Percentiles rank a stretch among this genome's conserved stretches.
These are phyloP conservation scores for Julus scanicus DNA, from an alignment of 2,888 invertebrate species.

Conservation along the genomic window DNA sequence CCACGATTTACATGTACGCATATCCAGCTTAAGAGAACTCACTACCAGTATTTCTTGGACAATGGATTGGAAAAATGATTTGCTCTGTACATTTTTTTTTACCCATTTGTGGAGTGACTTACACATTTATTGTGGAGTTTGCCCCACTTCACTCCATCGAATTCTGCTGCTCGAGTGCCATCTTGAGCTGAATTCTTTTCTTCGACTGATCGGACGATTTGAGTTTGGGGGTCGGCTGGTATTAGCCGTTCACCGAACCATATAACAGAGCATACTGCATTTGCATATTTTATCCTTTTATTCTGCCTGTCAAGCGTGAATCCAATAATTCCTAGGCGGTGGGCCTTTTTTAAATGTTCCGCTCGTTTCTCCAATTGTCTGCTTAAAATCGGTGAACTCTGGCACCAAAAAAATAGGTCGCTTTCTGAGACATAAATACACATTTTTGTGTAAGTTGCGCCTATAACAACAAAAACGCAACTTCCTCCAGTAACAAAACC, in stretches of 20 bases:
- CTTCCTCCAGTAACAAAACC: background rate
- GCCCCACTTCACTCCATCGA: background rate
- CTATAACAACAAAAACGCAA: background rate
- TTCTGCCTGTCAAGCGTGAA: background rate
- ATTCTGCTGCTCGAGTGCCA: slow-evolving; percentile 27
- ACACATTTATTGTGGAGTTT: background rate
- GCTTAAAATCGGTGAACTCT: background rate
- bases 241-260: slow-evolving; percentile 3
- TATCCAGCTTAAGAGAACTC: too few species aligned
- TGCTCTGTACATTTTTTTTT: background rate
- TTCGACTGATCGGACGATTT: background rate
- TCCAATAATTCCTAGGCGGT: background rate
- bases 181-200: background rate
- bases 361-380: background rate
- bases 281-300: background rate
- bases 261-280: background rate
- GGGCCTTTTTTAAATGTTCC: background rate
- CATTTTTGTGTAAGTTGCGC: background rate
- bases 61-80: background rate
- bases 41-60: too few species aligned
- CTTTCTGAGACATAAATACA: background rate
- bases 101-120: slow-evolving; percentile 13
- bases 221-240: background rate
- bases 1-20: too few species aligned
- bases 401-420: slow-evolving; percentile 25